Conservation (phyloP, 2,888 invertebrate genomes). For the Diloba caeruleocephala region DNA sequence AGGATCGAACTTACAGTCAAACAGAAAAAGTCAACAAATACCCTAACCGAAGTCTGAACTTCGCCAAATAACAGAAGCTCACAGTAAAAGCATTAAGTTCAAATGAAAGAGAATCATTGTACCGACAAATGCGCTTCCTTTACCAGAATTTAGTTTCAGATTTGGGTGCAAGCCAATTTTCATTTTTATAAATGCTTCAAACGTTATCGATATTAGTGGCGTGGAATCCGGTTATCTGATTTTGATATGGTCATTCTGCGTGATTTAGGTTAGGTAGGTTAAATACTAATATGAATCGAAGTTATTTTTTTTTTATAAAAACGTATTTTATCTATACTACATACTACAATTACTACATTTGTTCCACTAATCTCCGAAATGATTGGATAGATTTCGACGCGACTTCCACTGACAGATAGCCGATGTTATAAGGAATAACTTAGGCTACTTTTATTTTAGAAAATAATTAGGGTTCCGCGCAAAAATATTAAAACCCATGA, state of each 20-base stretch:
- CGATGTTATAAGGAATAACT: too few relatives aligned
- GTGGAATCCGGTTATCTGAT: constrained; percentile 33
- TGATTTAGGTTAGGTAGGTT: constrained; percentile 12
- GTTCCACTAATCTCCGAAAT: too few relatives aligned
- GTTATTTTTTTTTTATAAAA: too few relatives aligned
- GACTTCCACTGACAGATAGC: too few relatives aligned
- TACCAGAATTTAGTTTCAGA: constrained; percentile 5
- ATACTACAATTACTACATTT: too few relatives aligned
- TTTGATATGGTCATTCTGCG: constrained; percentile 23
- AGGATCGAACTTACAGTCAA: constrained; percentile 13
- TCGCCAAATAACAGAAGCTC: constrained; percentile 8
- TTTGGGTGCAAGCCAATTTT: constrained; percentile 42
- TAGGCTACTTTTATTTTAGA: too few relatives aligned
- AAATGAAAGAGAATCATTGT: constrained; percentile 6
- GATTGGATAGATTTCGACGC: too few relatives aligned
- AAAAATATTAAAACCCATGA: too few relatives aligned
- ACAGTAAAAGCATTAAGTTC: background rate
- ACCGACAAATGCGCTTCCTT: constrained; percentile 24
- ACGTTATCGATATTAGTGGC: constrained; percentile 25
- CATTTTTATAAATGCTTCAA: constrained; percentile 33
- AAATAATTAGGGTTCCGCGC: too few relatives aligned
- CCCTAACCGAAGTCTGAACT: constrained; percentile 26
- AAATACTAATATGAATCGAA: background rate
- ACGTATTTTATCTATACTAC: too few relatives aligned
- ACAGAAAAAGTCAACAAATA: constrained; percentile 21